Conservation (phyloP, 2,113 vertebrate genomes). For the Odocoileus hemionus region DNA sequence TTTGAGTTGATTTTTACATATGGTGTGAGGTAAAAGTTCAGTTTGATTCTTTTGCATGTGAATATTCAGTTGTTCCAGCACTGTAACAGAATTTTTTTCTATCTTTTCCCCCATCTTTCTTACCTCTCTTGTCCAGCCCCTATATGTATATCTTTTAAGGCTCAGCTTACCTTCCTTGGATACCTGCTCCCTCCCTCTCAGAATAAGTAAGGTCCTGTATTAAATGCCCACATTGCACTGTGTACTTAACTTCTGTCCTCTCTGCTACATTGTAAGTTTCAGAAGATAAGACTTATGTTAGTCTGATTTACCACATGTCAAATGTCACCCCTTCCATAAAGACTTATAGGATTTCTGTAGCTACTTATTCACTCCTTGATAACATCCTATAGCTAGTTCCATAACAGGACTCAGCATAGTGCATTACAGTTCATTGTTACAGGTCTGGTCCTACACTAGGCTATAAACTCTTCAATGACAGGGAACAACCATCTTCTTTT, state of each 20-base stretch:
- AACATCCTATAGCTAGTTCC: background rate
- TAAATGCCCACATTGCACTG: background rate
- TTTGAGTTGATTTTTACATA: background rate
- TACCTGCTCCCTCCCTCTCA: background rate
- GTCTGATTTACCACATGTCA: background rate
- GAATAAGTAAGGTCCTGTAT: background rate
- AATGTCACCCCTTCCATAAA: background rate
- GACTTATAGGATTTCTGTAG: background rate
- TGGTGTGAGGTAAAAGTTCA: background rate
- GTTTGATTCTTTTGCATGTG: background rate
- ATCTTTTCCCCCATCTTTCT: background rate
- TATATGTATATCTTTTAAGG: background rate
- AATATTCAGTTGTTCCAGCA: background rate
- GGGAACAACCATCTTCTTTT: background rate
- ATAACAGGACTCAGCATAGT: background rate
- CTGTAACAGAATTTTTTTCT: background rate
- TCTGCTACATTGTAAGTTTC: background rate
- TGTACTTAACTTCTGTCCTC: background rate
- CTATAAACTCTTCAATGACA: background rate
- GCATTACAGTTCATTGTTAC: background rate
- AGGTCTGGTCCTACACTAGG: background rate
- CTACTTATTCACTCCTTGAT: background rate
- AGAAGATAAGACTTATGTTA: background rate
- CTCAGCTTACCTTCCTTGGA: background rate
- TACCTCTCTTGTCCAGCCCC: background rate